Base-by-base conservation (phyloP, 2,797 vertebrate species). In the Danio kyathit region DNA sequence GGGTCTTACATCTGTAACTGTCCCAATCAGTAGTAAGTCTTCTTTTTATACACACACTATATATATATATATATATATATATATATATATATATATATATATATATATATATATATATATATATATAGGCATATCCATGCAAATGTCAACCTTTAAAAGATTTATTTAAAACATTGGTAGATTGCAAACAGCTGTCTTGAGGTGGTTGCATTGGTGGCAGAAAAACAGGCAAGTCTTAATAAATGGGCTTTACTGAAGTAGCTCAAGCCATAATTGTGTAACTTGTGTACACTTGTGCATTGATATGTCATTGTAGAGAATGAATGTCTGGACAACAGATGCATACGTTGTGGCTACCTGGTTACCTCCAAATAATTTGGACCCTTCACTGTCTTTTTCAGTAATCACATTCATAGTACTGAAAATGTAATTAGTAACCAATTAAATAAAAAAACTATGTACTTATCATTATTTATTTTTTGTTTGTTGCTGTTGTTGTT, bases 381-480 rank as follows among this genome's bases (percentile, higher is more conserved):
- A 74, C 19, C 72, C 56, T 8, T 29, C 8, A 1, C 19, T 59
- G 54, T 59, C 72, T 41, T 59, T 74, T 60, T 71, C 54, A 59
- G 71, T 60, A 41, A 59, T 11, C 14, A 17, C 17, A 43, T 66
- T 44, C n/a, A 66, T n/a, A 44, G 43, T 16, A 46, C 14, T 44
- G n/a, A 46, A 16, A 14, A 54, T 19, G 7, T 44, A 6, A 29
- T 29, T 29, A 29, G 29, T 29, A 29, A 29, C 29, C 29, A 29
- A 29, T 29, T 29, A 29, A 29, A 29, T 29, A 1, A 29, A 29
- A 29, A 29, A 29, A 29, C 29, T 1, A 29, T 29, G 29, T 29
- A 29, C 29, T 29, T 29, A 29, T 29, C 29, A 29, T 29, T 29
- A 29, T 29, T 29, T 3, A 29, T 29, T 1, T 1, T 29, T 29